Conservation (phyloP, 2,113 vertebrate genomes). For the Hyperopisus bebe region DNA sequence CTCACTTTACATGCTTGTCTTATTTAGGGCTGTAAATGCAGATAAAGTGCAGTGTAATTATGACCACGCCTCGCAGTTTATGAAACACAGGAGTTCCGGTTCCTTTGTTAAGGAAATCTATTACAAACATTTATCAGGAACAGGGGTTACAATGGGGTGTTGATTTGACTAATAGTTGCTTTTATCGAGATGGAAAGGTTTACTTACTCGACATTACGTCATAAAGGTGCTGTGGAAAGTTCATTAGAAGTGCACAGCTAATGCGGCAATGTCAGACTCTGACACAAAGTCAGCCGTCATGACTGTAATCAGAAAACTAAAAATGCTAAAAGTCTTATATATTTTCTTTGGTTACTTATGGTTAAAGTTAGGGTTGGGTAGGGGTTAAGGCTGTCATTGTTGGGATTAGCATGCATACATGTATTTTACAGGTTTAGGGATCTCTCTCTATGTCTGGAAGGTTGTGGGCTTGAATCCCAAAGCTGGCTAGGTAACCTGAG, state of each 20-base stretch:
- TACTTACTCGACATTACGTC: not conserved
- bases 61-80: not conserved
- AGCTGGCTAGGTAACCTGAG: not conserved
- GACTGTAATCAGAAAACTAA: too few relatives aligned
- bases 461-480: not conserved
- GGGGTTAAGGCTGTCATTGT: not conserved
- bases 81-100: not conserved
- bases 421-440: not conserved
- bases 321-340: not conserved
- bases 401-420: not conserved
- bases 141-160: not conserved
- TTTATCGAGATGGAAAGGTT: not conserved
- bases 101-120: not conserved
- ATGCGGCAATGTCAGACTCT: not conserved
- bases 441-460: not conserved
- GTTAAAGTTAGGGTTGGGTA: not conserved
- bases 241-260: not conserved
- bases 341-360: not conserved
- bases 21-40: not conserved
- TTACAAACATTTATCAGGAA: not conserved
- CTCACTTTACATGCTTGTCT: not conserved
- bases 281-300: not conserved
- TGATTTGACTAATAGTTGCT: not conserved
- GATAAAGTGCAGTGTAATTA: not conserved
- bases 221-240: not conserved